Evolutionary conservation across 1,140 invertebrate genomes (phyloP).

Genomic region (Babylonia areolata): DNA sequence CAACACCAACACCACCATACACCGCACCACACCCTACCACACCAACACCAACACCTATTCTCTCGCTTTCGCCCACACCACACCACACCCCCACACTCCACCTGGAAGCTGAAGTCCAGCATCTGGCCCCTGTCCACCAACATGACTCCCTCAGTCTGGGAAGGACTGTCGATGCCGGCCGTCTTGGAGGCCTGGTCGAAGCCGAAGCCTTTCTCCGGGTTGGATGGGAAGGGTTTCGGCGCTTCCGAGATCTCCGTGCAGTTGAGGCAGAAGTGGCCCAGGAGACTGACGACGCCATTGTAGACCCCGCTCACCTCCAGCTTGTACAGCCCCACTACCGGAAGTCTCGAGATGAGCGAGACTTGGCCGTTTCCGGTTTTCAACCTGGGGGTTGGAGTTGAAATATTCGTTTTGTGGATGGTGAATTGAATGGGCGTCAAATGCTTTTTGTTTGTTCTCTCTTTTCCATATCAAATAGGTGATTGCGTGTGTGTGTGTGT

Average conservation of each 20-base stretch:
- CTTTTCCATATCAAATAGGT: not conserved
- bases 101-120: slow-evolving; percentile 25
- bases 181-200: not conserved
- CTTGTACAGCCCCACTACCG: not conserved
- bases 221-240: slow-evolving; percentile 6
- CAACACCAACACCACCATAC: too few relatives aligned
- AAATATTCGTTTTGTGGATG: not conserved
- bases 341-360: slow-evolving; percentile 5
- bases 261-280: not conserved
- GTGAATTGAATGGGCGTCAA: too few relatives aligned
- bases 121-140: not conserved
- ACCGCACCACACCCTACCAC: too few relatives aligned
- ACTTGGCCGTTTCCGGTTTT: not conserved
- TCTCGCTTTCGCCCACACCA: too few relatives aligned
- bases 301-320: slow-evolving; percentile 11
- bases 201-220: slow-evolving; percentile 20
- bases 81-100: too few relatives aligned
- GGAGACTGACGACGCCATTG: not conserved
- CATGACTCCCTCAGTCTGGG: slow-evolving; percentile 18
- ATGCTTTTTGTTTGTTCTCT: too few relatives aligned
- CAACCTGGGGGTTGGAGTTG: not conserved
- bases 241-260: not conserved
- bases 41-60: too few relatives aligned
- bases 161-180: slow-evolving; percentile 1
- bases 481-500: not conserved